Conservation (phyloP, 1,140 invertebrate genomes). For the Rhagoletis zephyria region DNA sequence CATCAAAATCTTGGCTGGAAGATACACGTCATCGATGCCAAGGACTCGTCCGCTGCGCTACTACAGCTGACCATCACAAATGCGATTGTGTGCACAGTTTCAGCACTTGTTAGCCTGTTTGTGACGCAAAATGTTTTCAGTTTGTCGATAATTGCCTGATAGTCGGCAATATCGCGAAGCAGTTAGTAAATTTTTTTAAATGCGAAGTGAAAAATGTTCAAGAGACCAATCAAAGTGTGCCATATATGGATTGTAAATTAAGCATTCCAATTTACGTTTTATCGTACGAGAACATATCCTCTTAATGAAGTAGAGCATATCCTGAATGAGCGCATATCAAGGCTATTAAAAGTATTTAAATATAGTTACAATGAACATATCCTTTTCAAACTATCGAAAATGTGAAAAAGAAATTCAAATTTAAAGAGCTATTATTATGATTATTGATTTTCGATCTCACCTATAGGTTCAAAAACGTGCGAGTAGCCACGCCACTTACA, state of each 20-base stretch:
- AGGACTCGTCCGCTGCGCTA: conserved; percentile 60
- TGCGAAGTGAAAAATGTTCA: neutral
- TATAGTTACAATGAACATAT: neutral
- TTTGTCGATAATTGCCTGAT: conserved; percentile 65
- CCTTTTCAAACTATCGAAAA: neutral
- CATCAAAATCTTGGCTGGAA: conserved; percentile 95
- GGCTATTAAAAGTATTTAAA: neutral
- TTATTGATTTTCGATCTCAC: too few species aligned
- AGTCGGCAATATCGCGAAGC: conserved; percentile 56
- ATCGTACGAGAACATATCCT: neutral
- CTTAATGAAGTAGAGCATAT: neutral
- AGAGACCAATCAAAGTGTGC: neutral
- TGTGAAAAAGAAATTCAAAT: neutral
- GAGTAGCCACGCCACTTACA: too few species aligned
- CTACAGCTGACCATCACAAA: conserved; percentile 51
- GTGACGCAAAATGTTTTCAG: conserved; percentile 58
- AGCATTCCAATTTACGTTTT: neutral
- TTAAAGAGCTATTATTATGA: conserved; percentile 20
- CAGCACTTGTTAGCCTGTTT: conserved; percentile 65
- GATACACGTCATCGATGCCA: conserved; percentile 88
- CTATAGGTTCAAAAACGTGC: too few species aligned
- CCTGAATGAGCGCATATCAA: neutral
- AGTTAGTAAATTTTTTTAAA: conserved; percentile 11
- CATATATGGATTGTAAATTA: neutral
- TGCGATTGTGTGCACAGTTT: conserved; percentile 57